Evolutionary conservation across 2,113 vertebrate species (phyloP), one percentile per base, ranked within the genome.

Genomic region (Upupa epops): DNA sequence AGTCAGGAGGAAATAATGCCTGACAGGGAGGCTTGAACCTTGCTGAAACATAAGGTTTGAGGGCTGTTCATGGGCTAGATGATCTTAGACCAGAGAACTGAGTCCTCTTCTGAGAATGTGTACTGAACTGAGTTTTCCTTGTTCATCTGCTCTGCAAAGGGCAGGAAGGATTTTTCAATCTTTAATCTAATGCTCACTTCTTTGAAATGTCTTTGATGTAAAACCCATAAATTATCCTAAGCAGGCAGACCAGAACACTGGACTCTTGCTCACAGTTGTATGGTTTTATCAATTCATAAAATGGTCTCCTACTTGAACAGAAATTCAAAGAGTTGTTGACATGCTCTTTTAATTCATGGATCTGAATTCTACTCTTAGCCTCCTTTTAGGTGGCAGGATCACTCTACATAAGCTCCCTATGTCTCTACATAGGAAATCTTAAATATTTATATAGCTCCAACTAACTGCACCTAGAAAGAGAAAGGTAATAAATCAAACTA

Each of bases 381-480:
- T 81, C 46, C 29, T 65, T 83, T 61, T 59, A 55, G 4, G 7
- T 36, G 9, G 6, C 22, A 72, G 29, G 31, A 76, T 65, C 22
- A 25, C 20, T 73, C 36, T 73, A 37, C 9, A 2, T 18, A 74
- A 66, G 48, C 51, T 66, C 26, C 48, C 20, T 75, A 3, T 32
- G 19, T 69, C 22, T 48, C 3, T 40, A 0, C 49, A 12, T 8
- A 66, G 7, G 4, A n/a, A 70, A 24, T 36, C 29, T 66, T 77
- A 83, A 83, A 83, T 93, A 77, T 94, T 90, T 86, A 73, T 68
- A 45, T 40, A 29, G 2, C 9, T 83, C 60, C 29, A 45, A 71
- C 24, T 66, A 63, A 74, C 31, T 83, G 56, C 42, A 24, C 0
- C 1, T 11, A 48, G 34, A 88, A 85, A 82, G 20, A 52, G 18